Evolutionary conservation across 2,113 vertebrate species (phyloP), one percentile per base, ranked within the genome.

Genomic region (Sorex fumeus): DNA sequence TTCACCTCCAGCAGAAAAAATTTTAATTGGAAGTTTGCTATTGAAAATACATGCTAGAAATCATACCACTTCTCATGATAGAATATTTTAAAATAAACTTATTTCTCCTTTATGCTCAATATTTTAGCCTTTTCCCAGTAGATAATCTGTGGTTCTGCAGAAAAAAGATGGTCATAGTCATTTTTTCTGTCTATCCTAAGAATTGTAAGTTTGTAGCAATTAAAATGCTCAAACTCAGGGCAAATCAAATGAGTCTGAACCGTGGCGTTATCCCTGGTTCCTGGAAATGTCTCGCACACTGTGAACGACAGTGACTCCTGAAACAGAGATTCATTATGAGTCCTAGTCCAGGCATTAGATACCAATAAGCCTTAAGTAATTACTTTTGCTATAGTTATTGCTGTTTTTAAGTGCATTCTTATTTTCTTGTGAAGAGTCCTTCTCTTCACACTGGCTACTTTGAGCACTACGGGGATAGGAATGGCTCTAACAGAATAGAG

Each of bases 171-270:
- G 75, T 84, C 76, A 30, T 69, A n/a, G 25, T 80, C 36, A 34
- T 80, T 82, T 36, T 79, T 66, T 2, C 12, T 67, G 28, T 62
- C 50, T 76, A 87, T 90, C 71, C 57, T 75, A 57, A 92, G 43
- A 91, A 67, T 36, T 88, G 11, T 71, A 64, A 40, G 23, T 89
- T 88, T 95, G 89, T 91, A 83, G 72, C 84, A 66, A 72, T 88
- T 71, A 72, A 34, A 30, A 82, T 21, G 10, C 43, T 72, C 78
- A 88, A 76, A 72, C 72, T 43, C 70, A 32, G 28, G 57, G 71
- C 84, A 36, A 47, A 30, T 18, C 18, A 69, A 40, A 19, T 67
- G 43, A 62, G 36, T 72, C 67, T 77, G 23, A 84, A 18, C 23
- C 32, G 16, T 40, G 57, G 64, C 74, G n/a, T 82, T 70, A 36